Evolutionary conservation across 2,888 invertebrate genomes (phyloP).

Genomic region (Ophonus ardosiacus): DNA sequence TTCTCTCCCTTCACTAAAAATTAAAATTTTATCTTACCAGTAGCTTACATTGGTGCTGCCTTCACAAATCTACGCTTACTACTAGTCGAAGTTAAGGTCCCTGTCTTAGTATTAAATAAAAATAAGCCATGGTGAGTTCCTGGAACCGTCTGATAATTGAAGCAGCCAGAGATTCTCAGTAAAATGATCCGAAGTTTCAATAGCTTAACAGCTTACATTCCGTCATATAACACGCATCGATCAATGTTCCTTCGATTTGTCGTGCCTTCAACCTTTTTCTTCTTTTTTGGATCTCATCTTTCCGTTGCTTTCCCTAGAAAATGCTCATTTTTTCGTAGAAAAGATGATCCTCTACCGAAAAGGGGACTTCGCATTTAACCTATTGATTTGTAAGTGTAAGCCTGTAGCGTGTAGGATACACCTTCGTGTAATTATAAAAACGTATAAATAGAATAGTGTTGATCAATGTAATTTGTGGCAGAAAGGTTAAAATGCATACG

Average conservation of each 20-base stretch:
- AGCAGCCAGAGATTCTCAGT: slow-evolving; percentile 54
- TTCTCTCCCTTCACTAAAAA: no score
- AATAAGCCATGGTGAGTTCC: slow-evolving; percentile 53
- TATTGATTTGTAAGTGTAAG: slow-evolving; percentile 12
- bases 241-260: slow-evolving; percentile 37
- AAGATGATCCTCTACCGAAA: slow-evolving; percentile 18
- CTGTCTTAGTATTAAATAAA: slow-evolving; percentile 51
- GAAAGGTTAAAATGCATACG: background rate
- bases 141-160: slow-evolving; percentile 57
- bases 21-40: no score
- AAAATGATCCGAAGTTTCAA: slow-evolving; percentile 62
- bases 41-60: background rate
- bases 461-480: background rate
- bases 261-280: background rate
- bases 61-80: background rate
- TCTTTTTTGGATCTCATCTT: slow-evolving; percentile 31
- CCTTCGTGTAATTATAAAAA: slow-evolving; percentile 32
- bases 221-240: slow-evolving; percentile 45
- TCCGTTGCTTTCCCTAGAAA: slow-evolving; percentile 55
- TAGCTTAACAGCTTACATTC: slow-evolving; percentile 58
- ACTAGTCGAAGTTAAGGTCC: background rate
- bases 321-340: slow-evolving; percentile 55
- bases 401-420: slow-evolving; percentile 24
- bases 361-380: background rate
- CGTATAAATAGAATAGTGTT: background rate